Percentiles rank a stretch among this genome's conserved stretches.
These are phyloP conservation scores for Xestia sexstrigata DNA, from an alignment of 2,888 invertebrate genomes.

Conservation along the genomic window DNA sequence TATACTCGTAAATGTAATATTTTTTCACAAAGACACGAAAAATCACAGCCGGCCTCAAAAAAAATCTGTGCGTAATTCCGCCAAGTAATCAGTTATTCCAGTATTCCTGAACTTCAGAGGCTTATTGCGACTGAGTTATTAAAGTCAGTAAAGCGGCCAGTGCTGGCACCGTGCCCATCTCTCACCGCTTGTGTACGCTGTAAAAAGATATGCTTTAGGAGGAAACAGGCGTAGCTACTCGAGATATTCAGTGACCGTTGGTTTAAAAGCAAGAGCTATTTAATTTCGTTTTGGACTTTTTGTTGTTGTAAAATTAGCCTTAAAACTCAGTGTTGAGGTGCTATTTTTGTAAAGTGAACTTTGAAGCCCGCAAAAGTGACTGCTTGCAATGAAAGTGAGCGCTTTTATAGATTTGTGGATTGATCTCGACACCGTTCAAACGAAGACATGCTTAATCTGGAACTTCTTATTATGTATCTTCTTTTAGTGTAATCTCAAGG, in stretches of 20 bases:
- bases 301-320: not conserved
- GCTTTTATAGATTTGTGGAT: not conserved
- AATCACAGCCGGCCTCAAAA: constrained; percentile 4
- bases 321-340: constrained; percentile 8
- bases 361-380: not conserved
- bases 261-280: constrained; percentile 39
- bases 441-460: not conserved
- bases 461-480: not conserved
- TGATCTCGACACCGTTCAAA: not conserved
- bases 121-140: constrained; percentile 61
- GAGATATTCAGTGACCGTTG: constrained; percentile 35
- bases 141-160: constrained; percentile 50
- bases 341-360: not conserved
- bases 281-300: constrained; percentile 10
- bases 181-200: constrained; percentile 37
- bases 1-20: not conserved
- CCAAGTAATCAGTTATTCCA: constrained; percentile 55
- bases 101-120: constrained; percentile 43
- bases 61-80: constrained; percentile 33
- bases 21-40: not conserved
- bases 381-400: not conserved
- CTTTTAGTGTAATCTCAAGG: not conserved
- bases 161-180: constrained; percentile 61
- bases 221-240: constrained; percentile 34
- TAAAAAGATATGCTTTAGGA: constrained; percentile 57